Evolutionary conservation across 1,140 invertebrate genomes (phyloP).

Genomic region (Drosophila bocki): DNA sequence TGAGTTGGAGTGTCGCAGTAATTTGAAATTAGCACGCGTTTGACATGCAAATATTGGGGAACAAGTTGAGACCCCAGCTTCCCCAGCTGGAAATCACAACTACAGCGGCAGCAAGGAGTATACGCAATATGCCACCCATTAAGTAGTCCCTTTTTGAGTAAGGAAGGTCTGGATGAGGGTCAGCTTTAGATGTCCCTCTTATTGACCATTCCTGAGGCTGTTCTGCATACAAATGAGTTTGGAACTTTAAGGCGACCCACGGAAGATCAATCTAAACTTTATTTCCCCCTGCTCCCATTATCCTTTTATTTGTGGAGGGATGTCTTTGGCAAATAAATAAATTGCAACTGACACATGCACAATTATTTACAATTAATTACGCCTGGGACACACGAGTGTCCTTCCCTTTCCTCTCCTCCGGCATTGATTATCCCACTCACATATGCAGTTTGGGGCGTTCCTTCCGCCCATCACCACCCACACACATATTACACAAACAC

Average conservation of each 20-base stretch:
- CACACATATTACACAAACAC: slow-evolving; percentile 55
- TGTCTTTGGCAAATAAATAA: slow-evolving; percentile 71
- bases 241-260: background rate
- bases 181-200: slow-evolving; percentile 14
- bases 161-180: slow-evolving; percentile 15
- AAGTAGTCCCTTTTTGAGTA: background rate
- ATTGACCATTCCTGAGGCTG: slow-evolving; percentile 10
- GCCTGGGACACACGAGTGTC: slow-evolving; percentile 46
- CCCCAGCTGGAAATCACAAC: slow-evolving; percentile 39
- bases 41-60: slow-evolving; percentile 74
- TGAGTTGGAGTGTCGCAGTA: slow-evolving; percentile 67
- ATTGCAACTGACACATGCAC: slow-evolving; percentile 68
- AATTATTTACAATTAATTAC: slow-evolving; percentile 81
- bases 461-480: no score
- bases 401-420: background rate
- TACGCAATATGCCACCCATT: slow-evolving; percentile 30
- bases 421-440: slow-evolving; percentile 42
- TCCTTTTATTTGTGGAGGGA: background rate
- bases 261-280: slow-evolving; percentile 15
- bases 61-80: slow-evolving; percentile 36
- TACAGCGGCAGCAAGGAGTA: slow-evolving; percentile 28
- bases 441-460: slow-evolving; percentile 42
- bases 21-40: slow-evolving; percentile 79
- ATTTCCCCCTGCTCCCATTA: slow-evolving; percentile 5
- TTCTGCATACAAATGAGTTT: slow-evolving; percentile 22